Evolutionary conservation across 1,140 invertebrate genomes (phyloP), one percentile per base, ranked within the genome.

Genomic region (Psix sp.): DNA sequence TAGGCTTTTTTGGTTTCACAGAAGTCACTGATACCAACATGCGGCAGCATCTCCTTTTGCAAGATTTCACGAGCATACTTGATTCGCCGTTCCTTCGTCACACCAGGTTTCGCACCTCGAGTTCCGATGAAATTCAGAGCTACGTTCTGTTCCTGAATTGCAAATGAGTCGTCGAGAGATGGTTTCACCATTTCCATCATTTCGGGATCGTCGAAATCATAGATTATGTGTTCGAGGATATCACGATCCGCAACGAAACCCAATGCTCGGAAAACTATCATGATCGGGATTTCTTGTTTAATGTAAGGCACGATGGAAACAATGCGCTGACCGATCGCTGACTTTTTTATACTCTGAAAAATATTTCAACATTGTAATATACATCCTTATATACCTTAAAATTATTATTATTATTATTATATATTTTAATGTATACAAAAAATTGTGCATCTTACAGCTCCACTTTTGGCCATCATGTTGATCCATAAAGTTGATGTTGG

Each of bases 171-270:
- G 88, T 99, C 98, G 17, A 99, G 87, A 0, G 97, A 98, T 6
- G 98, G 97, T 86, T 99, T 99, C 0, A 95, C 96, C 96, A 99
- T 98, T 91, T 99, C 98, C 96, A 99, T 99, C 96, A 99, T 98
- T 89, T 99, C 98, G 20, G 95, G 96, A 87, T 99, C 98, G 84
- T 99, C 95, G 88, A 99, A 99, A 78, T 99, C 97, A 85, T 99
- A 99, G 76, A 99, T 98, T 68, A 99, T 99, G 81, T 99, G 97
- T 84, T 99, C 97, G 5, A 99, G 87, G 80, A 99, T 99, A 88
- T 99, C 98, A 80, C 97, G 90, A 88, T 99, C 98, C 15, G 97
- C 97, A 24, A 99, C 98, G 88, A 99, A 99, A 11, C 98, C 98
- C 21, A 99, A 86, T 20, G 97, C 97, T 82, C 94, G 89, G 83